phyloP scores from a whole-genome alignment of 2,113 vertebrate species.

The Donacobius atricapilla region DNA sequence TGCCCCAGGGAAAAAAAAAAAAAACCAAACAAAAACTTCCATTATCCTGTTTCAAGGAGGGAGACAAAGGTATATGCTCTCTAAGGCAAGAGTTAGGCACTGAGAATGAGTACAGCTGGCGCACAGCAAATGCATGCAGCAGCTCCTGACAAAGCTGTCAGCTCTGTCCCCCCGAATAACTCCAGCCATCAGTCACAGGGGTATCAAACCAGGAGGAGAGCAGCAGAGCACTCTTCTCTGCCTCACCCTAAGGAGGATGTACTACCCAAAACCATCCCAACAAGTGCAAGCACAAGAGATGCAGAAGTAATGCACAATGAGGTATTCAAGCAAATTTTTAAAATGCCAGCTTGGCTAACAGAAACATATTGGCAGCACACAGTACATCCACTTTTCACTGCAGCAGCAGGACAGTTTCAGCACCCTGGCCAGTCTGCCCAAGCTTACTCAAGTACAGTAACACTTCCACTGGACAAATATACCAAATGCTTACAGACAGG shows the following conservation, averaged over 20 bases:
- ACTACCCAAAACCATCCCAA: background rate
- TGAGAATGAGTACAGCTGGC: background rate
- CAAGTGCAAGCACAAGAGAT: background rate
- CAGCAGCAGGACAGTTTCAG: background rate
- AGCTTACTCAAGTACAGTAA: background rate
- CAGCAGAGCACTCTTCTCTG: background rate
- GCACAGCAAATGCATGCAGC: background rate
- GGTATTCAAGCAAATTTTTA: background rate
- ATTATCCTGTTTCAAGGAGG: background rate
- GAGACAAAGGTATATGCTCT: background rate
- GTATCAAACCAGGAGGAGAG: fast-evolving
- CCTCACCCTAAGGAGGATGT: background rate
- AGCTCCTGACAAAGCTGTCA: background rate
- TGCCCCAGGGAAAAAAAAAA: background rate
- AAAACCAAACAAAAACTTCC: background rate
- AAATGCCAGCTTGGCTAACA: background rate
- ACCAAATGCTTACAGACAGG: background rate
- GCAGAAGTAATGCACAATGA: background rate
- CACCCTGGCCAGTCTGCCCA: background rate
- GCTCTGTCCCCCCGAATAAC: background rate
- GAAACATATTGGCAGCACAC: background rate
- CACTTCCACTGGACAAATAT: background rate
- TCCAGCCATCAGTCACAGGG: background rate
- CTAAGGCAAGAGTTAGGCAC: background rate
- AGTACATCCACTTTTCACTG: background rate